Evolutionary conservation across 2,113 vertebrate genomes (phyloP), one percentile per base, ranked within the genome.

Genomic region (Aleadryas rufinucha): DNA sequence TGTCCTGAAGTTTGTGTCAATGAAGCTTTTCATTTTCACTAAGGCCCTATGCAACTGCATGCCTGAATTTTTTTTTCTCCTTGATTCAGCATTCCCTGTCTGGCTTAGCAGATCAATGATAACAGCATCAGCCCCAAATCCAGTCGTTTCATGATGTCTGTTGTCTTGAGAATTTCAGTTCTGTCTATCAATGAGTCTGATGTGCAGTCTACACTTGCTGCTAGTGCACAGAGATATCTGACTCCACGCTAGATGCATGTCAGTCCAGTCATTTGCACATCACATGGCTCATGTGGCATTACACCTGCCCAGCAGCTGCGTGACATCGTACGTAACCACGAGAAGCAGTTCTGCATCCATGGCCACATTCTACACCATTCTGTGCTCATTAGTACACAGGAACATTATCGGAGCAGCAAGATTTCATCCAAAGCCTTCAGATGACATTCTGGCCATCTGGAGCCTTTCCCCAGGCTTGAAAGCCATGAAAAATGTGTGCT

Each of bases 91-190:
- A 10, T 23, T 87, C 56, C 19, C 35, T 30, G 4, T 91, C 59
- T 68, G 39, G 30, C 39, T 87, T n/a, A 17, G 42, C 16, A 84
- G 65, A 89, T 89, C 92, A 54, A 91, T 81, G 64, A 22, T 82
- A 94, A 91, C 31, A 87, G 44, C 81, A 95, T 89, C 69, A 87
- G 65, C 49, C 45, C 61, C 41, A 45, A 93, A 78, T n/a, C 64
- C 56, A 89, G 52, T 64, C 82, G 47, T 64, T 89, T 81, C 47
- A 65, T 31, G 33, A 77, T 84, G 72, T 70, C 69, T 71, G 28
- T 7, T 75, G 60, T 37, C 61, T 68, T 64, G 24, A 90, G 65
- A 94, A 94, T 87, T 60, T 71, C 65, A 52, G 47, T 84, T 91
- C 42, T 87, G 77, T 78, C 77, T 56, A 35, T 96, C 75, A 94